phyloP scores from a whole-genome alignment of 2,113 vertebrate species.

The Herpailurus yagouaroundi region DNA sequence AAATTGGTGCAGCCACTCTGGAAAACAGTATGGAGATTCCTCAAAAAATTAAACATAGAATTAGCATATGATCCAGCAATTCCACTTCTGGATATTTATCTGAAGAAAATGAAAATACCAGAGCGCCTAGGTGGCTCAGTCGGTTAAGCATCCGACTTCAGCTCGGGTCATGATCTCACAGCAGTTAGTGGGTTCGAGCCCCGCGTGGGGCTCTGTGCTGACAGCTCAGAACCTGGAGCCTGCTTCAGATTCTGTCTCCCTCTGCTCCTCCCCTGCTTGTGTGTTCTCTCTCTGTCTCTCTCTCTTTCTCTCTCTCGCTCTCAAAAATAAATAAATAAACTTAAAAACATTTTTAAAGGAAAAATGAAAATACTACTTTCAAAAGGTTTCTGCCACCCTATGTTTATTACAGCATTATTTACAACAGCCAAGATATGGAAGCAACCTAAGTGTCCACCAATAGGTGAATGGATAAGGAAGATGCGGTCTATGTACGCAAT shows the following conservation, averaged over 20 bases:
- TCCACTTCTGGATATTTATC: neutral
- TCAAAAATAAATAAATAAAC: too few species aligned
- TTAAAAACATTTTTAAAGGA: too few species aligned
- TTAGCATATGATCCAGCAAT: neutral
- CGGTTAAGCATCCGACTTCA: too few species aligned
- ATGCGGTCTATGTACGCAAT: neutral
- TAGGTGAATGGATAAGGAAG: neutral
- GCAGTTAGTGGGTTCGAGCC: too few species aligned
- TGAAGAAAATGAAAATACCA: neutral
- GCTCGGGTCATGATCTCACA: too few species aligned
- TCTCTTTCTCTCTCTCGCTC: too few species aligned
- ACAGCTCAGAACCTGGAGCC: too few species aligned
- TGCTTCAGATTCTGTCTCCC: too few species aligned
- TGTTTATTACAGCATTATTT: neutral
- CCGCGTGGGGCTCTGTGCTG: too few species aligned
- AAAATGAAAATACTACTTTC: neutral
- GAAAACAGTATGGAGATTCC: neutral
- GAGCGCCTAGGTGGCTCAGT: too few species aligned
- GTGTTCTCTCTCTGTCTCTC: too few species aligned
- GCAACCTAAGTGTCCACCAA: neutral
- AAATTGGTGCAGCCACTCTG: neutral
- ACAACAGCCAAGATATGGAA: neutral
- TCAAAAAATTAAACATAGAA: neutral
- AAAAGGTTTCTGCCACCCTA: neutral
- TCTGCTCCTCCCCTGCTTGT: too few species aligned